Percentiles rank a stretch among this genome's conserved stretches.
Conservation (phyloP, 2,113 vertebrate species). For the Rissa tridactyla region DNA sequence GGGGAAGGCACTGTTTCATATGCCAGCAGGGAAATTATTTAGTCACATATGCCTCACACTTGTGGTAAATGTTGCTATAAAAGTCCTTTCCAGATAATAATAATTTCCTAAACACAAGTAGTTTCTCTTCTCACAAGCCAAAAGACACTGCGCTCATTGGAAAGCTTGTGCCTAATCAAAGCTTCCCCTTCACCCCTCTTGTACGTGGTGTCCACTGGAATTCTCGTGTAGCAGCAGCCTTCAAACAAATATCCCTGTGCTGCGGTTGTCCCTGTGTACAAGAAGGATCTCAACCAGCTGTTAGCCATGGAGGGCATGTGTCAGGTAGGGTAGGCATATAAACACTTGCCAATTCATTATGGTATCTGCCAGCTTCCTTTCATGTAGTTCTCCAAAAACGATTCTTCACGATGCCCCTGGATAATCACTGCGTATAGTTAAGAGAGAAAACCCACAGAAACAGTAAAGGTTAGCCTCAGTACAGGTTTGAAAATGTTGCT, state of each 20-base stretch:
- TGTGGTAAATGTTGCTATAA: background rate
- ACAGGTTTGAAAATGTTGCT: background rate
- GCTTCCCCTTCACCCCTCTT: background rate
- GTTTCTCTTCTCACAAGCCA: background rate
- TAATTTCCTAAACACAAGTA: background rate
- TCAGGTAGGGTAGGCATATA: background rate
- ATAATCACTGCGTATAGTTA: background rate
- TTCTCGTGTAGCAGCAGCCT: background rate
- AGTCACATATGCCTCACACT: background rate
- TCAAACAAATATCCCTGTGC: background rate
- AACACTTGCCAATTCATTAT: background rate
- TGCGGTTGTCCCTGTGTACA: background rate
- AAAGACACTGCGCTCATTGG: background rate
- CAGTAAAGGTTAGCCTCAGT: background rate
- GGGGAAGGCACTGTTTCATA: background rate
- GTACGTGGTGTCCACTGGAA: background rate
- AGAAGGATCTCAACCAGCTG: background rate
- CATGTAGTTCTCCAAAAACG: background rate
- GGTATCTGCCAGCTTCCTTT: background rate
- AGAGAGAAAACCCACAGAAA: background rate
- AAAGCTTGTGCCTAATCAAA: background rate
- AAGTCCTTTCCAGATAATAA: conserved; percentile 3
- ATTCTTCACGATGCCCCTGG: background rate
- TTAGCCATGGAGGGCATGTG: background rate
- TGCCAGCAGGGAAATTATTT: conserved; percentile 25